phyloP scores from a whole-genome alignment of 2,797 vertebrate species.

The Selene dorsalis region DNA sequence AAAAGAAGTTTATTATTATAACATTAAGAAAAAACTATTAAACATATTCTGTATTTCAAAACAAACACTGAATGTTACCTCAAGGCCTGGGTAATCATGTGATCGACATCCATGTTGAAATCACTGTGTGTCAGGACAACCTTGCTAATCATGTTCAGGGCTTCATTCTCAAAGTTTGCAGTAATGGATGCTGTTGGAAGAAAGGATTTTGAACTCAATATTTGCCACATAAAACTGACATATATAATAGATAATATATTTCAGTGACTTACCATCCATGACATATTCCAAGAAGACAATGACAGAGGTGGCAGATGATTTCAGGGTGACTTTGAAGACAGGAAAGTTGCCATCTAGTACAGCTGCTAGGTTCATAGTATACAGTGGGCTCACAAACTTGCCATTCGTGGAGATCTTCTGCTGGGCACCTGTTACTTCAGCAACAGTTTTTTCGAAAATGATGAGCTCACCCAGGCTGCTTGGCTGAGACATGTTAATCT shows the following conservation, averaged over 20 bases:
- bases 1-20: conserved; percentile 14
- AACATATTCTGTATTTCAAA: conserved; percentile 3
- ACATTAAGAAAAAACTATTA: background rate
- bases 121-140: conserved; percentile 86
- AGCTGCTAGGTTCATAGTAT: conserved; percentile 82
- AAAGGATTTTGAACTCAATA: conserved; percentile 30
- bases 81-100: conserved; percentile 68
- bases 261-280: conserved; percentile 87
- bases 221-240: background rate
- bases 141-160: conserved; percentile 72
- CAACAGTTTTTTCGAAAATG: conserved; percentile 79
- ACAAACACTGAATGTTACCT: conserved; percentile 70
- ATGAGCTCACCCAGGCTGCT: conserved; percentile 79
- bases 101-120: conserved; percentile 84
- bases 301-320: conserved; percentile 87
- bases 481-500: conserved; percentile 86
- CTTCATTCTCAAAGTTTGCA: conserved; percentile 75
- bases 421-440: conserved; percentile 79
- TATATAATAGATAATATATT: background rate
- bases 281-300: conserved; percentile 88
- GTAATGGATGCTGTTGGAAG: conserved; percentile 82
- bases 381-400: conserved; percentile 86
- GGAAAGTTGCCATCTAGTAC: conserved; percentile 81
- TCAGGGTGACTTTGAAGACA: conserved; percentile 82
- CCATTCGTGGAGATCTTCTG: conserved; percentile 85